Conservation (phyloP, 2,888 invertebrate genomes). For the Drosophila macrospina region DNA sequence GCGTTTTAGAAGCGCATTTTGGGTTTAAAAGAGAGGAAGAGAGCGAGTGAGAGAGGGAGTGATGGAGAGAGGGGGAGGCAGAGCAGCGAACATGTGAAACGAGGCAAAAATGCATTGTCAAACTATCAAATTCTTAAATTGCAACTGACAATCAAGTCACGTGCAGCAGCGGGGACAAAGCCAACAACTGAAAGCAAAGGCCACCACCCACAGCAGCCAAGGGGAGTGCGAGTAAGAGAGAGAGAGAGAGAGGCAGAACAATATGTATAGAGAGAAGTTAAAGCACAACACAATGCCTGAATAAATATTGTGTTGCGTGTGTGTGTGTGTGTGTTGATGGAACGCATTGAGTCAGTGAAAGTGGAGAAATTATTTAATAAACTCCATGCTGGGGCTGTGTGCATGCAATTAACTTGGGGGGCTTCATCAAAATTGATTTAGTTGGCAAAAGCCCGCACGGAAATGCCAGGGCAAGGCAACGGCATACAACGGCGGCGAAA, state of each 20-base stretch:
- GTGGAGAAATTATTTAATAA: slow-evolving; percentile 57
- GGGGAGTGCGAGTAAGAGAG: background rate
- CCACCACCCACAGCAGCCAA: slow-evolving; percentile 7
- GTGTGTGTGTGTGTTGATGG: too few relatives aligned
- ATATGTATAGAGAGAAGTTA: slow-evolving; percentile 11
- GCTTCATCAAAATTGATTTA: slow-evolving; percentile 66
- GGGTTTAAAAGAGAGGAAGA: slow-evolving; percentile 8
- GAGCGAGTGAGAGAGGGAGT: slow-evolving; percentile 3
- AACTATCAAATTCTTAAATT: slow-evolving; percentile 81
- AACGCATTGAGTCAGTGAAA: slow-evolving; percentile 43
- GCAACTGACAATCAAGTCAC: slow-evolving; percentile 82
- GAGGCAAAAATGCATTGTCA: slow-evolving; percentile 79
- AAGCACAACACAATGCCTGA: slow-evolving; percentile 29
- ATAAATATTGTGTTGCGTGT: slow-evolving; percentile 1
- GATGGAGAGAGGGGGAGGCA: slow-evolving; percentile 8
- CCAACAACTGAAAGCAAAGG: slow-evolving; percentile 10
- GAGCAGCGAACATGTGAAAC: slow-evolving; percentile 49
- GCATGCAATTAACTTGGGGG: slow-evolving; percentile 54
- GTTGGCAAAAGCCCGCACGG: slow-evolving; percentile 30
- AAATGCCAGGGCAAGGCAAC: slow-evolving; percentile 30
- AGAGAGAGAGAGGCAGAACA: background rate
- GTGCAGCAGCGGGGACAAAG: slow-evolving; percentile 54
- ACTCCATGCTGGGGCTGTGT: slow-evolving; percentile 27
- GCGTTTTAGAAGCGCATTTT: slow-evolving; percentile 11
- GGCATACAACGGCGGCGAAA: slow-evolving; percentile 24